These are phyloP conservation scores for Ferrisia virgata DNA, from an alignment of 2,888 invertebrate species.

Conservation along the genomic window DNA sequence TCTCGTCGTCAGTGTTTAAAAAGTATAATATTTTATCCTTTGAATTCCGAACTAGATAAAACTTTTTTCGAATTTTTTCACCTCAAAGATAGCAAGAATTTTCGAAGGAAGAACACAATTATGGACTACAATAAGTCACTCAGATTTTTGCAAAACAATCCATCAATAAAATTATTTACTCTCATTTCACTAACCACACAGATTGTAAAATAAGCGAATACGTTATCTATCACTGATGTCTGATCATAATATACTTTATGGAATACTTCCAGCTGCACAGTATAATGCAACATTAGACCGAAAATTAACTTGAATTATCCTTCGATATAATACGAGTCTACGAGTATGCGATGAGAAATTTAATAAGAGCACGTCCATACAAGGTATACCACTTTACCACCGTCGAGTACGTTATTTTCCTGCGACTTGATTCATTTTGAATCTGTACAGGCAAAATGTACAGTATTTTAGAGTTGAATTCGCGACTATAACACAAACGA, in stretches of 20 bases:
- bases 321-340: not conserved
- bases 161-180: too few species aligned
- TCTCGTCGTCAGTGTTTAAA: too few species aligned
- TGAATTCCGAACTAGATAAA: too few species aligned
- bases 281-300: not conserved
- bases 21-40: too few species aligned
- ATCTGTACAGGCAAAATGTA: not conserved
- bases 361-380: conserved; percentile 10
- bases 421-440: not conserved
- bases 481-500: not conserved
- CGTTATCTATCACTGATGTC: too few species aligned
- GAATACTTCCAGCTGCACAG: not conserved
- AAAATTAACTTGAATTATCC: not conserved
- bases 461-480: not conserved
- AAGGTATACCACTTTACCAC: conserved; percentile 1
- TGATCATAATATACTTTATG: not conserved
- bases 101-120: too few species aligned
- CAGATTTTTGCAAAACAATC: too few species aligned
- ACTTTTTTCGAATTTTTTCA: too few species aligned
- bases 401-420: not conserved
- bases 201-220: too few species aligned
- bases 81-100: too few species aligned
- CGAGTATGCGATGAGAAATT: not conserved
- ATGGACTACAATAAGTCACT: too few species aligned
- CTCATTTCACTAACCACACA: too few species aligned